Percentiles rank a stretch among this genome's conserved stretches.
These are phyloP conservation scores for Pristionchus exspectatus DNA, from an alignment of 2,888 invertebrate species.

Conservation along the genomic window DNA sequence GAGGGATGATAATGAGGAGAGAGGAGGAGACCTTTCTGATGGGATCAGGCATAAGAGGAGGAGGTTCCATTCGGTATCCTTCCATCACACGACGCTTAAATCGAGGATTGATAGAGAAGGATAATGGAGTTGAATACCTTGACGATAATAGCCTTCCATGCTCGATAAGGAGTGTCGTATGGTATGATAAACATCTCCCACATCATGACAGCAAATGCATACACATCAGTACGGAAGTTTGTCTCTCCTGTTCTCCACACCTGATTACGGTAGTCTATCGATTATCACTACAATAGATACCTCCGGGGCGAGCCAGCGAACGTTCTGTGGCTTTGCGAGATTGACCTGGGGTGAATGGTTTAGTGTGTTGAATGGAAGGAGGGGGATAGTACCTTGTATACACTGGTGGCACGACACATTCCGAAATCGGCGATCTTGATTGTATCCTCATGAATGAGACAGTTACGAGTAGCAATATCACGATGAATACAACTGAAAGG, in stretches of 20 bases:
- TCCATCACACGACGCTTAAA: slow-evolving; percentile 65
- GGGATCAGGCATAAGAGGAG: slow-evolving; percentile 65
- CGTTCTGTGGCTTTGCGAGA: slow-evolving; percentile 70
- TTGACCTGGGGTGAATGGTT: slow-evolving; percentile 61
- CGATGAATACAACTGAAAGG: slow-evolving; percentile 69
- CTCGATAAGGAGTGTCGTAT: slow-evolving; percentile 69
- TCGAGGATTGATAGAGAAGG: background rate
- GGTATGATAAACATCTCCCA: slow-evolving; percentile 74
- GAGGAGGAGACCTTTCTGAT: slow-evolving; percentile 56
- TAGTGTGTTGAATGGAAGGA: slow-evolving; percentile 55
- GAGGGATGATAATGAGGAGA: background rate
- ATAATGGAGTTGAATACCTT: slow-evolving; percentile 58
- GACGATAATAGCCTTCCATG: slow-evolving; percentile 69
- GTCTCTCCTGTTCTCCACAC: slow-evolving; percentile 74
- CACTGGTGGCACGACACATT: slow-evolving; percentile 69
- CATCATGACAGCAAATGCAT: slow-evolving; percentile 71
- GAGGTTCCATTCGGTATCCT: slow-evolving; percentile 71
- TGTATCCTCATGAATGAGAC: slow-evolving; percentile 66
- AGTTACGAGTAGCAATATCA: slow-evolving; percentile 73
- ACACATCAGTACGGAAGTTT: slow-evolving; percentile 71
- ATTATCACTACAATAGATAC: background rate
- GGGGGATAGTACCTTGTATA: slow-evolving; percentile 58
- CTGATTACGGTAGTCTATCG: slow-evolving; percentile 36
- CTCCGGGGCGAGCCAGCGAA: slow-evolving; percentile 74
- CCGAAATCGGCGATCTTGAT: slow-evolving; percentile 75